These are phyloP conservation scores for Dusona sp. DNA, from an alignment of 2,888 invertebrate species.

Conservation along the genomic window DNA sequence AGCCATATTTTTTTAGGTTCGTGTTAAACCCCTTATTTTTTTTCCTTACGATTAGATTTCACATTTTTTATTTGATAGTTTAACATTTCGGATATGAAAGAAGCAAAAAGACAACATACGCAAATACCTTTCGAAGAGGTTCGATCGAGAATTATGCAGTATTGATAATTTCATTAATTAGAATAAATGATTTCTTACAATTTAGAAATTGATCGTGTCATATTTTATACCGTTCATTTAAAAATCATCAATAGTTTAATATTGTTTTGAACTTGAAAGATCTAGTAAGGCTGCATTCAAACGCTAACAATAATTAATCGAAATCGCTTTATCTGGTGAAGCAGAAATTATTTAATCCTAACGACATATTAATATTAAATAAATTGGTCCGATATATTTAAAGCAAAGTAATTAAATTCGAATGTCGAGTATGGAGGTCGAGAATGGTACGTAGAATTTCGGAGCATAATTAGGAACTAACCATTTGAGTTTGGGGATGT, in stretches of 20 bases:
- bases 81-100: neutral
- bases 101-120: neutral
- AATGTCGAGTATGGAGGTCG: constrained; percentile 13
- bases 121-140: neutral
- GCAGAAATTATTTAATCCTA: too few relatives aligned
- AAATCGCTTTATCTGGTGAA: neutral
- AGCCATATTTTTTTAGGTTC: neutral
- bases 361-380: too few relatives aligned
- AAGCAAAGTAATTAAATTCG: neutral
- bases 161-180: neutral
- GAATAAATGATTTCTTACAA: neutral
- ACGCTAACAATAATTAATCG: too few relatives aligned
- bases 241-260: neutral
- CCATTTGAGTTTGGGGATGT: neutral
- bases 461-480: constrained; percentile 8
- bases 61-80: neutral
- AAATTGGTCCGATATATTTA: neutral
- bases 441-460: constrained; percentile 27
- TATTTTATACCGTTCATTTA: neutral
- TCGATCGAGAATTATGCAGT: neutral
- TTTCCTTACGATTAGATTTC: neutral
- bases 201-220: neutral
- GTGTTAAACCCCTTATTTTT: neutral
- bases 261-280: neutral
- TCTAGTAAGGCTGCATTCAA: neutral